Percentiles rank a stretch among this genome's conserved stretches.
phyloP scores from a whole-genome alignment of 2,888 invertebrate genomes.

The Diarsia dahlii region DNA sequence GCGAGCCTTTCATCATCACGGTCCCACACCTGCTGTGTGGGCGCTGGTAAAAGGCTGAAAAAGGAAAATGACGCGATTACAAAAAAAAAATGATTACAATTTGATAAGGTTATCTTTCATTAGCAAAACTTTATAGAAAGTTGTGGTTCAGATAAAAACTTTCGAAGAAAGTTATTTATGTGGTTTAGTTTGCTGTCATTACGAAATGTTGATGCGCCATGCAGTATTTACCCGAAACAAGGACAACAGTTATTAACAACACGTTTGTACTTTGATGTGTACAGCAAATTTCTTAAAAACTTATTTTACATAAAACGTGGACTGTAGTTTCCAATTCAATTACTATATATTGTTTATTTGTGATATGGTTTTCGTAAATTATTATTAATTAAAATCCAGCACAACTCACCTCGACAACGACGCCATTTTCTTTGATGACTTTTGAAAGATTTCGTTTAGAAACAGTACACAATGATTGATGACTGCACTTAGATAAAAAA shows the following conservation, averaged over 20 bases:
- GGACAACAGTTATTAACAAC: constrained; percentile 26
- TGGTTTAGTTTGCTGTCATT: background rate
- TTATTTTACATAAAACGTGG: background rate
- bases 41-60: constrained; percentile 95
- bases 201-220: constrained; percentile 25
- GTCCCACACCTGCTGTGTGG: constrained; percentile 97
- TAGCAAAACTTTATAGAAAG: background rate
- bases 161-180: background rate
- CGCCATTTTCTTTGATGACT: constrained; percentile 80
- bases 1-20: constrained; percentile 94
- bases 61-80: background rate
- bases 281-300: background rate
- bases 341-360: background rate
- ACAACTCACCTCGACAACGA: constrained; percentile 84
- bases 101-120: constrained; percentile 44
- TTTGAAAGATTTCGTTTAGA: constrained; percentile 37
- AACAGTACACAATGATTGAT: background rate
- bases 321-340: background rate
- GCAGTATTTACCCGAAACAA: constrained; percentile 38
- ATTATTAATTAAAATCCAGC: constrained; percentile 48
- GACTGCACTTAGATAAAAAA: background rate
- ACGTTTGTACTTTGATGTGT: constrained; percentile 1
- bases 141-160: background rate
- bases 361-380: background rate
- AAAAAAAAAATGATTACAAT: constrained; percentile 17